Conservation (phyloP, 1,140 invertebrate species). For the Calosoma granatense region DNA sequence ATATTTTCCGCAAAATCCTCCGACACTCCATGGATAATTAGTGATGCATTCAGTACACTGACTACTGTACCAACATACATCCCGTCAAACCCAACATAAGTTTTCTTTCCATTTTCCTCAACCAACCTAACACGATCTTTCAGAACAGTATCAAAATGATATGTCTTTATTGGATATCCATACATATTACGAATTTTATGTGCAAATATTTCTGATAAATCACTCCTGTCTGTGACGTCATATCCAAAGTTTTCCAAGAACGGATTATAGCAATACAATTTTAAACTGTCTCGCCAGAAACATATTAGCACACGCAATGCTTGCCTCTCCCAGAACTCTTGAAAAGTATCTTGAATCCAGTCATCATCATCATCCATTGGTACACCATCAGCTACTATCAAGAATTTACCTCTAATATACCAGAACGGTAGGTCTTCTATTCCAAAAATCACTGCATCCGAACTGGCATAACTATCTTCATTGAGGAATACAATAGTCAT, state of each 20-base stretch:
- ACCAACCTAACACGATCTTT: not conserved
- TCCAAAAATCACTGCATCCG: not conserved
- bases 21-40: not conserved
- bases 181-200: not conserved
- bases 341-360: not conserved
- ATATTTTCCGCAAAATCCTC: not conserved
- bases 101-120: not conserved
- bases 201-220: not conserved
- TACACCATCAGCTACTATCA: not conserved
- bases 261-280: not conserved
- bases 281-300: not conserved
- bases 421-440: not conserved
- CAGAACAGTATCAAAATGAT: not conserved
- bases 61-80: not conserved
- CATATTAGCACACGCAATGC: not conserved
- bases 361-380: not conserved
- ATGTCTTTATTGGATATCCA: not conserved
- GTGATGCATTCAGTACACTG: not conserved
- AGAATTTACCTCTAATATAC: not conserved
- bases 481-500: not conserved
- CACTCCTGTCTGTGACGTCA: not conserved
- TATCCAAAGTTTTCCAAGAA: not conserved
- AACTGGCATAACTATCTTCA: not conserved
- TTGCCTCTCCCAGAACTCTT: not conserved
- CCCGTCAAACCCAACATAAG: not conserved